Evolutionary conservation across 2,888 invertebrate species (phyloP).

Genomic region (Toxonevra muliebris): DNA sequence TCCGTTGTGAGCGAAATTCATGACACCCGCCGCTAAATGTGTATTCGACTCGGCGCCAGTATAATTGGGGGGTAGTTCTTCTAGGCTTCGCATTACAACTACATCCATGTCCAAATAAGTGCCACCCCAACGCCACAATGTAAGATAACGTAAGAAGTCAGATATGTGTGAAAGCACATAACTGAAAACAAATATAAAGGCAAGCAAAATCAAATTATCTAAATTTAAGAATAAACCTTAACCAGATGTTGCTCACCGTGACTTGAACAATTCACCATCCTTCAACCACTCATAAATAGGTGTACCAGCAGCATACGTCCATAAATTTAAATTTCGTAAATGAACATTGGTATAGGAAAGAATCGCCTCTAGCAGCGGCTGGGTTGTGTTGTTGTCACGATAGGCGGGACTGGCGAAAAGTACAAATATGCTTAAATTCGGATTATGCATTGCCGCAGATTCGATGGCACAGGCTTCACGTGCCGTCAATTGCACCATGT

Average conservation of each 20-base stretch:
- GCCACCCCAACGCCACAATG: conserved; percentile 79
- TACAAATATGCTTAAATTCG: conserved; percentile 57
- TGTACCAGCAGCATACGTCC: conserved; percentile 57
- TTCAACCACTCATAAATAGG: conserved; percentile 59
- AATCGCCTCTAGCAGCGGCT: conserved; percentile 51
- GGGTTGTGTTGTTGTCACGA: conserved; percentile 39
- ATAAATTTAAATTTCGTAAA: conserved; percentile 56
- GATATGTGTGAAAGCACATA: conserved; percentile 56
- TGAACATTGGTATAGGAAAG: conserved; percentile 56
- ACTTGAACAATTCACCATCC: conserved; percentile 52
- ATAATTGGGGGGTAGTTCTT: conserved; percentile 67
- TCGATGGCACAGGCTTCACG: conserved; percentile 64
- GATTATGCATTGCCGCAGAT: conserved; percentile 61
- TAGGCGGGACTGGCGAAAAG: conserved; percentile 58
- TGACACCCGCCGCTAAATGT: conserved; percentile 73
- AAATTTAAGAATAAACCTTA: not conserved
- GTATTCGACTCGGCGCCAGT: conserved; percentile 72
- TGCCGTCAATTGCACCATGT: conserved; percentile 50
- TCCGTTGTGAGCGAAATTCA: conserved; percentile 69
- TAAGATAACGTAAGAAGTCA: conserved; percentile 59
- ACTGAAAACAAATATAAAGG: conserved; percentile 33
- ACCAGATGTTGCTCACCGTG: conserved; percentile 43
- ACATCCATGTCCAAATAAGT: conserved; percentile 81
- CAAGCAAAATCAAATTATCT: not conserved
- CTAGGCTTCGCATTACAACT: conserved; percentile 69